A percentile compares a stretch with the other conserved stretches of the same genome.
Evolutionary conservation across 2,113 vertebrate genomes (phyloP).

Genomic region (Leptocoma aspasia): DNA sequence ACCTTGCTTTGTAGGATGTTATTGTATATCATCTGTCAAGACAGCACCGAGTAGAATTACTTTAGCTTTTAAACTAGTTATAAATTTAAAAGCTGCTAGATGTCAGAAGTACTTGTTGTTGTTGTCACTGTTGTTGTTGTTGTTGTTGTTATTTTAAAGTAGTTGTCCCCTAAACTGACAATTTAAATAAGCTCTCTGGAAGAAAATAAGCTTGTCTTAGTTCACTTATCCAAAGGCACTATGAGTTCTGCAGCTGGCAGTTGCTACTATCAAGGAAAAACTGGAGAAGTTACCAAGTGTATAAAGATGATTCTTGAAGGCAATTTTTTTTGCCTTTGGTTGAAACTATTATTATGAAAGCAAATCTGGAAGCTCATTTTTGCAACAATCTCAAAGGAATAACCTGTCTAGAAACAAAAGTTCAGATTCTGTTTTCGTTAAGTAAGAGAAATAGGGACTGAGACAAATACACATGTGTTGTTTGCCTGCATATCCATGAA

Average conservation of each 20-base stretch:
- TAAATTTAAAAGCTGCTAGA: not conserved
- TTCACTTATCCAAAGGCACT: not conserved
- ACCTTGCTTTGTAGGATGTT: not conserved
- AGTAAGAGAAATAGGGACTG: not conserved
- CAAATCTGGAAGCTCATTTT: not conserved
- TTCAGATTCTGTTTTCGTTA: not conserved
- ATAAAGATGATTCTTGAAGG: not conserved
- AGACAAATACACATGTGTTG: rapidly evolving
- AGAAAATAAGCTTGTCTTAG: not conserved
- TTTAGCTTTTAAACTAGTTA: not conserved
- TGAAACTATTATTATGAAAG: not conserved
- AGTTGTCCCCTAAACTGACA: not conserved
- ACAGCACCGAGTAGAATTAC: not conserved
- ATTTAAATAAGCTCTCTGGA: not conserved
- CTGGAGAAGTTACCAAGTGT: not conserved
- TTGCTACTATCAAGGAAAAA: not conserved
- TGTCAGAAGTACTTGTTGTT: not conserved
- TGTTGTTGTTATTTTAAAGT: not conserved
- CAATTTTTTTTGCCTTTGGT: not conserved
- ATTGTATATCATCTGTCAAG: not conserved
- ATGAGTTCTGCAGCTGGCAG: not conserved
- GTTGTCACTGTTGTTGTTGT: not conserved
- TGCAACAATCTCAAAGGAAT: not conserved
- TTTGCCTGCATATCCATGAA: not conserved
- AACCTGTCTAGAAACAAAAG: not conserved